Base-by-base conservation (phyloP, 2,888 invertebrate genomes). In the Malacosoma neustria region DNA sequence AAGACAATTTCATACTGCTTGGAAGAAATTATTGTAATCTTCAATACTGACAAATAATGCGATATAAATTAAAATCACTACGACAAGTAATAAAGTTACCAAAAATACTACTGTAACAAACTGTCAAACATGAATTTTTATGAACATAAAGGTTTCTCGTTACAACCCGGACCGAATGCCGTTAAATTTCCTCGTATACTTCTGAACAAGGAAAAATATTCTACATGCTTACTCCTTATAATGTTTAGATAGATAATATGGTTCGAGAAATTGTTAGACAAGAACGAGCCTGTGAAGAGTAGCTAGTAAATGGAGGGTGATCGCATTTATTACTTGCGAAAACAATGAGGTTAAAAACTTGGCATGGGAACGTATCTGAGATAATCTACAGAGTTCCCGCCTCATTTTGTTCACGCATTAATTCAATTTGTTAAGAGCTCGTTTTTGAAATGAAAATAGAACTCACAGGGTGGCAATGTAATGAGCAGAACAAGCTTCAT, bases 141-240 rank as follows among this genome's bases (percentile, higher is more conserved):
- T 49, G 49, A 43, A 45, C 48, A 39, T 48, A 51, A 49, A 51
- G 34, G 51, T 54, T 48, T 51, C 48, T 49, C 35, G 36, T 42
- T 49, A 48, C 48, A 49, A 45, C 41, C 35, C 33, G 40, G 43
- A 41, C 40, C 45, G 42, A 44, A 41, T 44, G 36, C 47, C 51
- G 48, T 57, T 57, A 57, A 57, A 51, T 48, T 35, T 45, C 39
- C 48, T 46, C 46, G 43, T 45, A 49, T 42, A 38, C 46, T 48
- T 42, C 37, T 36, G 44, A 52, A 51, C 47, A 57, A 50, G 46
- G 40, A 53, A 50, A n/a, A 54, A 49, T 46, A 38, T 36, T 48
- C 46, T 54, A 49, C 43, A 41, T 51, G 48, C 48, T 46, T 43
- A 51, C 33, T 29, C 32, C 30, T 54, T 54, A 51, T 43, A 49